These are phyloP conservation scores for Tinea pellionella DNA, from an alignment of 2,888 invertebrate genomes.

Conservation along the genomic window DNA sequence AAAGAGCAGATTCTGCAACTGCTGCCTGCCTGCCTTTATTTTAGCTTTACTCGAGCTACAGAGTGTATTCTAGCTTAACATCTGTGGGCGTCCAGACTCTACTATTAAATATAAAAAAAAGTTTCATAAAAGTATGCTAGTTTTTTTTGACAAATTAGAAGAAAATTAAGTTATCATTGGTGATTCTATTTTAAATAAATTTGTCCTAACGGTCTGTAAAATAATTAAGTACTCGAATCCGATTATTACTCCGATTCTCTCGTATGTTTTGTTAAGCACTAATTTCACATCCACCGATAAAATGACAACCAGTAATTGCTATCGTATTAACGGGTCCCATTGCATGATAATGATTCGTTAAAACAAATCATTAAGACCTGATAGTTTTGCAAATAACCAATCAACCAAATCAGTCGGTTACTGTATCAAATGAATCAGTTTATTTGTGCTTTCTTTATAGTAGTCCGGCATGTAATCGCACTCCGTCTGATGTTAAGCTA, in stretches of 20 bases:
- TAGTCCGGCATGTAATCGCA: no score
- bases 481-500: no score
- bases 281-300: neutral
- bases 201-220: neutral
- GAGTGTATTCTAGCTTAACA: no score
- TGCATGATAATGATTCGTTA: conserved; percentile 30
- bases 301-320: neutral
- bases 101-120: no score
- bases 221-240: neutral
- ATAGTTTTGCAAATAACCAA: conserved; percentile 26
- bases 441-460: no score
- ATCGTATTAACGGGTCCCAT: neutral
- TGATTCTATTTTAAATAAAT: neutral
- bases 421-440: neutral
- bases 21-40: no score
- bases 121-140: no score
- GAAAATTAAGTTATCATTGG: no score
- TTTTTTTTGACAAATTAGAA: no score
- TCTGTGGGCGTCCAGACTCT: no score
- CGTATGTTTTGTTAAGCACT: neutral
- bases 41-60: no score
- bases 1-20: no score
- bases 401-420: conserved; percentile 24
- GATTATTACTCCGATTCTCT: neutral
- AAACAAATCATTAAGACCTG: conserved; percentile 28